Base-by-base conservation (phyloP, 1,140 invertebrate species). In the Amyelois transitella region DNA sequence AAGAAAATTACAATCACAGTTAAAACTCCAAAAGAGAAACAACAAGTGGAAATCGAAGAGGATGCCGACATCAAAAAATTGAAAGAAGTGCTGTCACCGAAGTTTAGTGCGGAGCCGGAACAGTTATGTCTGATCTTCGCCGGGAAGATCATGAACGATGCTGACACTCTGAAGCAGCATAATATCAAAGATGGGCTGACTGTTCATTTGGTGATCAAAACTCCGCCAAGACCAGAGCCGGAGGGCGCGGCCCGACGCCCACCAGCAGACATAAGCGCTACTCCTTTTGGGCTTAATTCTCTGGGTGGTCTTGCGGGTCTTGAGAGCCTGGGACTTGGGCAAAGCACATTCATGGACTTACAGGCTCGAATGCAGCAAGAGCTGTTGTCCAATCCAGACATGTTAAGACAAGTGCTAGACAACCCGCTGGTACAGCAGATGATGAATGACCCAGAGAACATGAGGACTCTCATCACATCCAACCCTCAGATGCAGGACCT, bases 401-500 rank as follows among this genome's bases (percentile, higher is more conserved):
- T 97, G 88, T 88, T 99, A 80, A 91, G 97, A 56, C 95, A 98
- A 80, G 92, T 99, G 45, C 91, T 99, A 88, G 97, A 99, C 80
- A 99, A 98, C 90, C 98, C 99, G 0, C 86, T 99, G 55, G 96
- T 99, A 44, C 98, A 99, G 85, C 94, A 94, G 77, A 91, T 99
- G 81, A 96, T 98, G 94, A 97, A 95, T 74, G 98, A 99, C 90
- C 98, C 99, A 0, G 98, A 99, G 58, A 94, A 98, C 55, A 96
- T 99, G 93, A 91, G 98, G 48, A 92, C 94, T 21, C 90, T 99
- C 53, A 95, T 99, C 47, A 96, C 95, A 52, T 94, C 96, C 14
- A 99, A 99, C 90, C 98, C 98, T 21, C 98, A 99, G 86, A 99
- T 99, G 95, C 97, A 99, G 83, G 95, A 98, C 72, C 88, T 99